phyloP scores from a whole-genome alignment of 1,140 invertebrate genomes.

The Formica exsecta region DNA sequence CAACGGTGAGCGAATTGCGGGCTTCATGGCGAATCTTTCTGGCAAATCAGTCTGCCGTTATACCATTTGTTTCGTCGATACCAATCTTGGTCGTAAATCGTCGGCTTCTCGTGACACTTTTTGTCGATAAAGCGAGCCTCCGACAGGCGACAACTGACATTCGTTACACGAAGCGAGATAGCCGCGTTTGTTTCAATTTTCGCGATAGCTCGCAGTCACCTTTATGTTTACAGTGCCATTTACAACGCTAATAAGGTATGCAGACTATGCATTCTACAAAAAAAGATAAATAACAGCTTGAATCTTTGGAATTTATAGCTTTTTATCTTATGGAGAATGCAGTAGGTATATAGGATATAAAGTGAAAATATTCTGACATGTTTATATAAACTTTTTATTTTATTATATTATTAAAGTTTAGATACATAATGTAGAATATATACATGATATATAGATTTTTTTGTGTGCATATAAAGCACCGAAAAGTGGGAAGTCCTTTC shows the following conservation, averaged over 20 bases:
- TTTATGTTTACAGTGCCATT: slow-evolving; percentile 55
- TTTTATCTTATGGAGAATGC: too few species aligned
- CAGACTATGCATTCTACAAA: too few species aligned
- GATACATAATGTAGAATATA: not conserved
- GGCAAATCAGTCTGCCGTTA: slow-evolving; percentile 61
- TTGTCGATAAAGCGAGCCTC: slow-evolving; percentile 57
- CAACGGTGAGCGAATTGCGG: slow-evolving; percentile 19
- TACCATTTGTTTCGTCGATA: slow-evolving; percentile 60
- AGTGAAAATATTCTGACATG: not conserved
- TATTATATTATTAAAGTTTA: not conserved
- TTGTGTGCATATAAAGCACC: not conserved
- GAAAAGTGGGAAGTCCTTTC: not conserved
- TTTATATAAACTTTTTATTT: not conserved
- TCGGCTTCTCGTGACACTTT: slow-evolving; percentile 63
- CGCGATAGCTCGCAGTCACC: slow-evolving; percentile 42
- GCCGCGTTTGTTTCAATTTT: slow-evolving; percentile 57
- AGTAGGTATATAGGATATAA: not conserved
- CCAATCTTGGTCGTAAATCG: slow-evolving; percentile 58
- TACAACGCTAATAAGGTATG: slow-evolving; percentile 20
- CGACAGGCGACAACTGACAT: slow-evolving; percentile 62
- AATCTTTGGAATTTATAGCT: too few species aligned
- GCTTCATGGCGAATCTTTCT: slow-evolving; percentile 56
- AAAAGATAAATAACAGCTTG: too few species aligned
- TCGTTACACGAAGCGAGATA: slow-evolving; percentile 54
- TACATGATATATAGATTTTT: not conserved